These are phyloP conservation scores for Apus apus DNA, from an alignment of 2,113 vertebrate species.

Conservation along the genomic window DNA sequence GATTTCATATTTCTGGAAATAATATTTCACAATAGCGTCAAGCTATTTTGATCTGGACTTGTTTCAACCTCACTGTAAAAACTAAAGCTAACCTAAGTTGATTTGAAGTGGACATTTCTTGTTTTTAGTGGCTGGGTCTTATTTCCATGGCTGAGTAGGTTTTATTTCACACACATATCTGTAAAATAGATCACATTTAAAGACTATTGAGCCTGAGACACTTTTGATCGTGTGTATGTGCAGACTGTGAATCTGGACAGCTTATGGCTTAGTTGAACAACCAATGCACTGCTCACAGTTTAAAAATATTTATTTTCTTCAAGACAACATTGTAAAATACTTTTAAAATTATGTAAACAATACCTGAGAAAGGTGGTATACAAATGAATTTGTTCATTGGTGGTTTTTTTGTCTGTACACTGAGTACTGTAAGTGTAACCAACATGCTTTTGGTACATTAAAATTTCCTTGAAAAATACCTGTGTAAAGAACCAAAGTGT, in stretches of 20 bases:
- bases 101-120: neutral
- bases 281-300: constrained; percentile 7
- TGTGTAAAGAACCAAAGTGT: neutral
- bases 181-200: constrained; percentile 48
- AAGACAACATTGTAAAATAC: neutral
- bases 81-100: neutral
- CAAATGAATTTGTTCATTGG: neutral
- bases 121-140: constrained; percentile 54
- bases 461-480: neutral
- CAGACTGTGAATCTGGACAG: constrained; percentile 64
- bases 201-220: constrained; percentile 43
- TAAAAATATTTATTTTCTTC: neutral
- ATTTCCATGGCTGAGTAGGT: constrained; percentile 80
- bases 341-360: neutral
- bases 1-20: neutral
- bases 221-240: constrained; percentile 58
- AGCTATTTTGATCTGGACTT: constrained; percentile 39
- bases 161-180: constrained; percentile 45
- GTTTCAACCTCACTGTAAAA: constrained; percentile 5
- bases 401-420: neutral
- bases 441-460: neutral
- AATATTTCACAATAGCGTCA: neutral
- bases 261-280: constrained; percentile 76
- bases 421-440: neutral
- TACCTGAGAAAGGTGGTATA: neutral